A percentile compares a stretch with the other conserved stretches of the same genome.
These are phyloP conservation scores for Canis aureus DNA, from an alignment of 2,113 vertebrate species.

Conservation along the genomic window DNA sequence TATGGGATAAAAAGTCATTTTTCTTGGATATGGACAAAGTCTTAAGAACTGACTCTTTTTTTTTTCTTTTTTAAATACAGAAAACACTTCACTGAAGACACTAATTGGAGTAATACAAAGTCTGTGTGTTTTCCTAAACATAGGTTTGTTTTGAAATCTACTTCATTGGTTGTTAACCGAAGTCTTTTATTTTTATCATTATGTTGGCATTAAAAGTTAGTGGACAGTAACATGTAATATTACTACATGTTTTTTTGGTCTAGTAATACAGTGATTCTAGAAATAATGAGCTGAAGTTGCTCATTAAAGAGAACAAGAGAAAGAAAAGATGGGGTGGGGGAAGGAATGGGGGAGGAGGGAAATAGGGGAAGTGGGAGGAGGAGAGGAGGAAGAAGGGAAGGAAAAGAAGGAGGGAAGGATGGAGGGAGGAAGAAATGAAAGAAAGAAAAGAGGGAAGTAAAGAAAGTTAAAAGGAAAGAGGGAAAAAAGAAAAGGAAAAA, in stretches of 20 bases:
- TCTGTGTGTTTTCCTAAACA: not conserved
- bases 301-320: not conserved
- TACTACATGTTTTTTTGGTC: not conserved
- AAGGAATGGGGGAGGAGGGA: fast-evolving
- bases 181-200: conserved; percentile 13
- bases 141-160: conserved; percentile 45
- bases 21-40: not conserved
- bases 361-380: not conserved
- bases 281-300: not conserved
- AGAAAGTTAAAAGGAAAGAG: too few relatives aligned
- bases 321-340: too few relatives aligned
- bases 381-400: too few relatives aligned
- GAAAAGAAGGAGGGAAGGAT: fast-evolving
- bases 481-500: not conserved
- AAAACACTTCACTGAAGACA: not conserved
- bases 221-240: not conserved
- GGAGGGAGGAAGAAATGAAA: not conserved
- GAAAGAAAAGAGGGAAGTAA: not conserved
- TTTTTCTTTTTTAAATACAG: not conserved
- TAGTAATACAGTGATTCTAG: not conserved
- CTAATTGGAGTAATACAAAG: not conserved
- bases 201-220: not conserved
- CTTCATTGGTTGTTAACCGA: not conserved
- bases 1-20: not conserved
- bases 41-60: not conserved